Conservation (phyloP, 2,888 invertebrate genomes). For the Acholoe squamosa region DNA sequence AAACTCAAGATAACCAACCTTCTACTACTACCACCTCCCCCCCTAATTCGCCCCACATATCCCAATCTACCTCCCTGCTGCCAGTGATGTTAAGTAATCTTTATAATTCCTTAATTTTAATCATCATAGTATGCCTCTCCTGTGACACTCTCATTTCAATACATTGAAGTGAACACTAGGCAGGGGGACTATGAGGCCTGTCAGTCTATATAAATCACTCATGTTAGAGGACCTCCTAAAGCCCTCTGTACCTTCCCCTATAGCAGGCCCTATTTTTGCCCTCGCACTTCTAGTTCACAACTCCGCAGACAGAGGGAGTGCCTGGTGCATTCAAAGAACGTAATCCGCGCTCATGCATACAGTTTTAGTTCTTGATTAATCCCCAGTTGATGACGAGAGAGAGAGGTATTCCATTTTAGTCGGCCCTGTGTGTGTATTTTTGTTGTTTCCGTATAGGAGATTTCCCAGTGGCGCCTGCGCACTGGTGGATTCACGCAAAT, state of each 20-base stretch:
- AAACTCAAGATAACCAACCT: too few species aligned
- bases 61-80: not conserved
- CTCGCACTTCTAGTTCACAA: not conserved
- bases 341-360: conserved; percentile 26
- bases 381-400: not conserved
- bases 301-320: not conserved
- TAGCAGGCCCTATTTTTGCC: not conserved
- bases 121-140: conserved; percentile 24
- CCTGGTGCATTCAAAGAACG: not conserved
- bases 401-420: not conserved
- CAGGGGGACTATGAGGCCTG: not conserved
- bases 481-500: too few species aligned
- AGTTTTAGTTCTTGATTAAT: conserved; percentile 11
- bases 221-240: not conserved
- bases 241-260: not conserved
- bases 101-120: conserved; percentile 55
- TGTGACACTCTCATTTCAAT: conserved; percentile 12
- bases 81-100: conserved; percentile 24
- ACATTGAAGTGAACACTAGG: not conserved
- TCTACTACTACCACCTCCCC: too few species aligned
- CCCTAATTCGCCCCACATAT: too few species aligned
- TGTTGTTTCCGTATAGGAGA: not conserved
- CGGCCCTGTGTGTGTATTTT: not conserved
- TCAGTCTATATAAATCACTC: conserved; percentile 41
- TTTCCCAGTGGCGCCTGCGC: not conserved